phyloP scores from a whole-genome alignment of 2,113 vertebrate species.

The Turnix velox region DNA sequence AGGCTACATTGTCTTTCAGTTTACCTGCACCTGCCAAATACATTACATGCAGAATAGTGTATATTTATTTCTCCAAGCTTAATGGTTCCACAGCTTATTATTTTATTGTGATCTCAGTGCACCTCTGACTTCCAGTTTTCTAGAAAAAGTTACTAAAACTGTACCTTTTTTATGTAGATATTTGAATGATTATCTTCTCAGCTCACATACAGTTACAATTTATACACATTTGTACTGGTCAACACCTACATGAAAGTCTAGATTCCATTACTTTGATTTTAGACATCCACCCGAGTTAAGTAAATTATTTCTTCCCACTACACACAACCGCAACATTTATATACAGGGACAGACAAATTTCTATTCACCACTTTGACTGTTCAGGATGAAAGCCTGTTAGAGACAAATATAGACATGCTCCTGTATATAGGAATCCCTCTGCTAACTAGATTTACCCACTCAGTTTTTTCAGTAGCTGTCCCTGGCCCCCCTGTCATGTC shows the following conservation, averaged over 20 bases:
- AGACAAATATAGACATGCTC: background rate
- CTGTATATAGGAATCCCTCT: background rate
- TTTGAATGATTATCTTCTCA: background rate
- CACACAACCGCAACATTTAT: background rate
- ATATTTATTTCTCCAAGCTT: background rate
- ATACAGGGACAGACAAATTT: background rate
- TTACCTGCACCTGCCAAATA: background rate
- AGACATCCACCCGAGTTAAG: background rate
- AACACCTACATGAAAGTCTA: background rate
- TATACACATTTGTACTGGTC: background rate
- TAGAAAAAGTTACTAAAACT: background rate
- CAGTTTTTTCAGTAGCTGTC: background rate
- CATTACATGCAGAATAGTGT: background rate
- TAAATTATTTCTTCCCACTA: background rate
- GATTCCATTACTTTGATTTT: background rate
- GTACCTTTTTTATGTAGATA: background rate
- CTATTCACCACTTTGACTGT: background rate
- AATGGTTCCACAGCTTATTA: background rate
- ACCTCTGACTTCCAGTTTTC: background rate
- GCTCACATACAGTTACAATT: background rate
- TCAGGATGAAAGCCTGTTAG: background rate
- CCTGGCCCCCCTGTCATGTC: no score
- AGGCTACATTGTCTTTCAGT: background rate
- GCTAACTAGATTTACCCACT: background rate
- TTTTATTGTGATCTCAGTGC: background rate